Evolutionary conservation across 2,888 invertebrate genomes (phyloP), one percentile per base, ranked within the genome.

Genomic region (Lasioglossum pauxillum): DNA sequence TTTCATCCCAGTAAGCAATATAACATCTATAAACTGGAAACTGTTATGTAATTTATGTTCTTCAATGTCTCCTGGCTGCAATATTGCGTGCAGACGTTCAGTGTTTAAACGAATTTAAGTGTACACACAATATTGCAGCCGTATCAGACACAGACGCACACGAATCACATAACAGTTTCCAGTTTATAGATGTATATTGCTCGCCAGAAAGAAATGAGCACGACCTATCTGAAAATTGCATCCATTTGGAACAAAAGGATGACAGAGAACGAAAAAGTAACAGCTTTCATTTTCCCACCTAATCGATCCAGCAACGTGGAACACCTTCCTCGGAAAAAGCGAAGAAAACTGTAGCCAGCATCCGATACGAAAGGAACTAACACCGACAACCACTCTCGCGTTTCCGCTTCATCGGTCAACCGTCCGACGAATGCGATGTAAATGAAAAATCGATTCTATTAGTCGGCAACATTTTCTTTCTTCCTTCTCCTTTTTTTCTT

Each of bases 401-500:
- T 76, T 83, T 81, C 81, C 75, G 72, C 71, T 46, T 71, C 75
- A 75, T 75, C 71, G 69, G 16, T 12, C n/a, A 35, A 38, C 49
- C 53, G 49, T 10, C 81, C 23, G 72, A 35, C 53, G 53, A 76
- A 49, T 19, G 49, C 49, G 49, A 80, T 46, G 80, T 75, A 74
- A 75, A 75, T 76, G 72, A 76, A 73, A 73, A 75, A 83, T 75
- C 75, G 76, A 83, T 80, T 72, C 72, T n/a, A 41, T 81, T 75
- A 64, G 64, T 27, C 41, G 53, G 53, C 53, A 67, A 73, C 19
- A 60, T 60, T 82, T 75, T 78, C 49, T 80, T 78, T 64, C 31
- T 5, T 27, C 27, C 5, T 10, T 14, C 27, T 60, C n/a, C n/a
- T 53, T n/a, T 12, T 57, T 57, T n/a, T 53, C n/a, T 53, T n/a